These are phyloP conservation scores for Agrotis clavis DNA, from an alignment of 2,888 invertebrate genomes.

Conservation along the genomic window DNA sequence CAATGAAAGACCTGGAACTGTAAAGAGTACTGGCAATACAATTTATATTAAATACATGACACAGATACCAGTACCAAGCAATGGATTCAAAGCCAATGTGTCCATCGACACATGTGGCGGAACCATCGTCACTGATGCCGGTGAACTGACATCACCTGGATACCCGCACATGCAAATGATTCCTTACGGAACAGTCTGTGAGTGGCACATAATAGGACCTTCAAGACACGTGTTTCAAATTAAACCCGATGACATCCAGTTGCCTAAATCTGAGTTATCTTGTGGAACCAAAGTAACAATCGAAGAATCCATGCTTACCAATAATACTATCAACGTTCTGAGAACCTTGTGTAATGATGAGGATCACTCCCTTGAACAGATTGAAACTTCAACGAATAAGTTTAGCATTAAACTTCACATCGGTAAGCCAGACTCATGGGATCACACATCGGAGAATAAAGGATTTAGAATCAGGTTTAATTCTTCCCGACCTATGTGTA, in stretches of 20 bases:
- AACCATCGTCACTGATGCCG: constrained; percentile 91
- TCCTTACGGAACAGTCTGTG: constrained; percentile 92
- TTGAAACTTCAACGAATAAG: constrained; percentile 81
- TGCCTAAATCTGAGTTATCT: constrained; percentile 75
- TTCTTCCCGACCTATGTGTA: constrained; percentile 92
- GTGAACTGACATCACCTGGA: constrained; percentile 93
- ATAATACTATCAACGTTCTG: constrained; percentile 75
- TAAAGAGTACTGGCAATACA: constrained; percentile 92
- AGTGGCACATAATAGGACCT: constrained; percentile 92
- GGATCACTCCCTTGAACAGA: constrained; percentile 40
- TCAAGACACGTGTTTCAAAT: constrained; percentile 73
- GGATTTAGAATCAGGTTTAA: constrained; percentile 93
- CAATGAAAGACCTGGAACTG: constrained; percentile 91
- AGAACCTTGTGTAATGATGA: constrained; percentile 76
- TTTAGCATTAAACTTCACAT: constrained; percentile 78
- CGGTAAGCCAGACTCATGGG: constrained; percentile 77
- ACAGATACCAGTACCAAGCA: constrained; percentile 92
- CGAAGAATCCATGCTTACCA: constrained; percentile 76
- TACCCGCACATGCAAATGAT: constrained; percentile 91
- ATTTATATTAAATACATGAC: constrained; percentile 94
- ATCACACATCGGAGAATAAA: constrained; percentile 76
- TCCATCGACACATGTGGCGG: constrained; percentile 93
- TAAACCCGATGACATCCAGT: constrained; percentile 73
- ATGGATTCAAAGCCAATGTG: constrained; percentile 94
- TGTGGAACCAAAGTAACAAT: constrained; percentile 83